Conservation (phyloP, 2,888 invertebrate species). For the Anthophora plumipes region DNA sequence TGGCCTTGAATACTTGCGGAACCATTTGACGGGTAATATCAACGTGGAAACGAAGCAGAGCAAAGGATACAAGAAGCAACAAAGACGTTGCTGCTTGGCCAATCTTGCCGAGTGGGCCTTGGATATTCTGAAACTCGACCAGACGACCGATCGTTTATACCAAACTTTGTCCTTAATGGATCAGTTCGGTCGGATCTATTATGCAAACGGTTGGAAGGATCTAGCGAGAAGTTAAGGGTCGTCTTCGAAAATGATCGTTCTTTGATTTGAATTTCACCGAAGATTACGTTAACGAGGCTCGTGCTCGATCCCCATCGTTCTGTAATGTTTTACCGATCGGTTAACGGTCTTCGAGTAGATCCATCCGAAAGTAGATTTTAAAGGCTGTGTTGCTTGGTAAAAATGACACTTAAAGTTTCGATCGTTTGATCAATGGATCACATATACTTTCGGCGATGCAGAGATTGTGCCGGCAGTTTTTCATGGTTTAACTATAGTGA, state of each 20-base stretch:
- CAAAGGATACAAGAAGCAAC: conserved; percentile 28
- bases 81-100: conserved; percentile 23
- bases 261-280: conserved; percentile 25
- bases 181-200: conserved; percentile 61
- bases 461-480: too few relatives aligned
- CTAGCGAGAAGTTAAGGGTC: conserved; percentile 26
- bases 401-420: neutral
- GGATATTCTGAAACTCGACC: conserved; percentile 25
- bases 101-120: conserved; percentile 36
- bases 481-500: too few relatives aligned
- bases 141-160: conserved; percentile 54
- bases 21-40: conserved; percentile 34
- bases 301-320: neutral
- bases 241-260: conserved; percentile 39
- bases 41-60: conserved; percentile 6
- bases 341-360: neutral
- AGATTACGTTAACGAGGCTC: conserved; percentile 1
- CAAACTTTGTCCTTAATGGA: conserved; percentile 65
- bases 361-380: neutral
- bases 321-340: neutral
- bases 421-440: neutral
- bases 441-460: neutral
- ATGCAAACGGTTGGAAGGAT: conserved; percentile 57
- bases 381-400: neutral
- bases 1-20: conserved; percentile 67